Percentiles rank a stretch among this genome's conserved stretches.
Conservation (phyloP, 2,113 vertebrate species). For the Zapornia atra region DNA sequence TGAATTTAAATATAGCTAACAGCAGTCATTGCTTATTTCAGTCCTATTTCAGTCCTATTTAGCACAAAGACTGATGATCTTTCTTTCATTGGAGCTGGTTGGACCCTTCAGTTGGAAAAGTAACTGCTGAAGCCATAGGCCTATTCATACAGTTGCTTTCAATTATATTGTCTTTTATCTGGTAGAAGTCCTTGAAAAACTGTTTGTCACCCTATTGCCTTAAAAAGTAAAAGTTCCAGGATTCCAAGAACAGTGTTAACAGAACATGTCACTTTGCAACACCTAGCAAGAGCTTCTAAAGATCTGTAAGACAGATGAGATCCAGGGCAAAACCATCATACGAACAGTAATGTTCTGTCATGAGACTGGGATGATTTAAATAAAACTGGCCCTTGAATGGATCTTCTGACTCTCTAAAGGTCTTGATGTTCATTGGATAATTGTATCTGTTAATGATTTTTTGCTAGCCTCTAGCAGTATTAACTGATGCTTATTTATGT, state of each 20-base stretch:
- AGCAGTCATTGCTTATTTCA: conserved; percentile 20
- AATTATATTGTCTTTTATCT: neutral
- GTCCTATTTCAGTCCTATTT: conserved; percentile 16
- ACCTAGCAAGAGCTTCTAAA: neutral
- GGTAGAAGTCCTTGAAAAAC: conserved; percentile 6
- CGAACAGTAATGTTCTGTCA: neutral
- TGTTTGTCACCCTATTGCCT: neutral
- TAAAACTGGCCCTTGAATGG: neutral
- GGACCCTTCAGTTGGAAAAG: neutral
- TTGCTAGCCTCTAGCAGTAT: neutral
- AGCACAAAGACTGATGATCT: neutral
- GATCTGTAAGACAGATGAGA: neutral
- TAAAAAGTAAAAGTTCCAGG: neutral
- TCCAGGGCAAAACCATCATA: neutral
- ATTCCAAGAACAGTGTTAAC: neutral
- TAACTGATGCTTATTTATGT: neutral
- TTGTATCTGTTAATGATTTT: neutral
- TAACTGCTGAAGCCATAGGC: neutral
- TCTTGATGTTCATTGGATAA: neutral
- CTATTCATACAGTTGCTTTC: conserved; percentile 9
- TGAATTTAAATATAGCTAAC: conserved; percentile 42
- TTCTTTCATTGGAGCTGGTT: conserved; percentile 10
- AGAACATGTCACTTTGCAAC: neutral
- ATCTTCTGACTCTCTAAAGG: neutral
- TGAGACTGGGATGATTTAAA: neutral